Evolutionary conservation across 2,797 vertebrate genomes (phyloP).

Genomic region (Enteromius radiatus): DNA sequence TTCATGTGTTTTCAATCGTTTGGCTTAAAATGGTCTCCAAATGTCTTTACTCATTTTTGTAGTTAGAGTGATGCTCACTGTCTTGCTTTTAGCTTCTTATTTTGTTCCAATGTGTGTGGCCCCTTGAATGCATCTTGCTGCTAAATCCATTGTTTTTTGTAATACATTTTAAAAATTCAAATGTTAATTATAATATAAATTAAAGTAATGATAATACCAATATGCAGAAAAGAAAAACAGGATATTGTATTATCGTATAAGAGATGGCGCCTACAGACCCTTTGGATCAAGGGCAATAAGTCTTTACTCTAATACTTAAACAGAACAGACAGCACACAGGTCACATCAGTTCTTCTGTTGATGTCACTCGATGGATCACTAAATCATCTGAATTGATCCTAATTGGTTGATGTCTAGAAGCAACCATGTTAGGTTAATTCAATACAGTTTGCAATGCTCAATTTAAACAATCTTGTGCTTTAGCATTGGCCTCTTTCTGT

Average conservation of each 20-base stretch:
- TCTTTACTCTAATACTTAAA: background rate
- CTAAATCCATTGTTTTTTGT: background rate
- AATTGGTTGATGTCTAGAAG: slow-evolving; percentile 29
- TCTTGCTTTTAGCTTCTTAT: background rate
- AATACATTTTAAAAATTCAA: background rate
- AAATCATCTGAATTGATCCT: slow-evolving; percentile 33
- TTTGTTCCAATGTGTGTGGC: background rate
- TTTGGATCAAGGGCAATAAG: background rate
- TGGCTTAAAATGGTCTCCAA: background rate
- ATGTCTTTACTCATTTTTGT: background rate
- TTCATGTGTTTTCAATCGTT: background rate
- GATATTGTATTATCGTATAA: background rate
- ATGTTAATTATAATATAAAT: background rate
- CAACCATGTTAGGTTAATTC: slow-evolving; percentile 24
- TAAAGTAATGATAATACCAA: background rate
- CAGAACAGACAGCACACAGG: background rate
- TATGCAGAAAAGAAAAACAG: background rate
- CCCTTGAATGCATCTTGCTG: background rate
- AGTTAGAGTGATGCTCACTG: background rate
- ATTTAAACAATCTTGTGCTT: slow-evolving; percentile 28
- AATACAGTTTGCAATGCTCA: background rate
- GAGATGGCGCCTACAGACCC: too few species aligned
- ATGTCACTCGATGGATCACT: background rate
- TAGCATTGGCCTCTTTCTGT: slow-evolving; percentile 35
- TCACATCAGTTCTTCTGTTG: background rate